phyloP scores from a whole-genome alignment of 2,888 invertebrate species.

The Limenitis camilla region DNA sequence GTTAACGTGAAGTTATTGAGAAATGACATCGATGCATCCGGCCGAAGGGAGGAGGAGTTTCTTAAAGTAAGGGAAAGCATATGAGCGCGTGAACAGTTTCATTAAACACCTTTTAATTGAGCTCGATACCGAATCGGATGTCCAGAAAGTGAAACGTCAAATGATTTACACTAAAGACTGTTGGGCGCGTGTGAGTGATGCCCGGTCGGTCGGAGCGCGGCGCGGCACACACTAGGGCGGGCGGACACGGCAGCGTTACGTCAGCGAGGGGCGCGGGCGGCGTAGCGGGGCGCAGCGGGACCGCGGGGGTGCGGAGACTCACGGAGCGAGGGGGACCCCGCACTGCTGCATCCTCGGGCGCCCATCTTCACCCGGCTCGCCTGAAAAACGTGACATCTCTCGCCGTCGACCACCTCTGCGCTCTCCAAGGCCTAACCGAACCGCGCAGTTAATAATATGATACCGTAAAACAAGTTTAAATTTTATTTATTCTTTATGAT shows the following conservation, averaged over 20 bases:
- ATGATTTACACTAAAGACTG: conserved; percentile 61
- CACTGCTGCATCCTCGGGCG: conserved; percentile 68
- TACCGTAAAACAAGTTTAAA: neutral
- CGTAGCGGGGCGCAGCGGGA: conserved; percentile 36
- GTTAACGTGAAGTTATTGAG: conserved; percentile 52
- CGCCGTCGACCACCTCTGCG: conserved; percentile 32
- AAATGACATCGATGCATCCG: conserved; percentile 64
- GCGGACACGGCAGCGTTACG: conserved; percentile 70
- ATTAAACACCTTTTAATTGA: conserved; percentile 58
- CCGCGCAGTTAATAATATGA: neutral
- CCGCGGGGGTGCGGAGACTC: conserved; percentile 31
- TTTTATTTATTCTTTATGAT: neutral
- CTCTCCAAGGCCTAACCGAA: conserved; percentile 24
- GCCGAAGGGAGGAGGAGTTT: conserved; percentile 53
- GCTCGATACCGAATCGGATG: conserved; percentile 49
- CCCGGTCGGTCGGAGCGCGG: conserved; percentile 63
- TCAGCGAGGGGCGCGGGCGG: conserved; percentile 55
- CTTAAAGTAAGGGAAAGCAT: conserved; percentile 32
- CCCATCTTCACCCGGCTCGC: conserved; percentile 57
- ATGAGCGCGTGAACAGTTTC: conserved; percentile 46
- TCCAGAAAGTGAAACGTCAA: conserved; percentile 63
- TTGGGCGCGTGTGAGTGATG: conserved; percentile 49
- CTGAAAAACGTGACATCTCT: conserved; percentile 62
- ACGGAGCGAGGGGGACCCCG: conserved; percentile 39
- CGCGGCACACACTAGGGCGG: conserved; percentile 72